Evolutionary conservation across 2,113 vertebrate genomes (phyloP).

Genomic region (Lamprotornis superbus): DNA sequence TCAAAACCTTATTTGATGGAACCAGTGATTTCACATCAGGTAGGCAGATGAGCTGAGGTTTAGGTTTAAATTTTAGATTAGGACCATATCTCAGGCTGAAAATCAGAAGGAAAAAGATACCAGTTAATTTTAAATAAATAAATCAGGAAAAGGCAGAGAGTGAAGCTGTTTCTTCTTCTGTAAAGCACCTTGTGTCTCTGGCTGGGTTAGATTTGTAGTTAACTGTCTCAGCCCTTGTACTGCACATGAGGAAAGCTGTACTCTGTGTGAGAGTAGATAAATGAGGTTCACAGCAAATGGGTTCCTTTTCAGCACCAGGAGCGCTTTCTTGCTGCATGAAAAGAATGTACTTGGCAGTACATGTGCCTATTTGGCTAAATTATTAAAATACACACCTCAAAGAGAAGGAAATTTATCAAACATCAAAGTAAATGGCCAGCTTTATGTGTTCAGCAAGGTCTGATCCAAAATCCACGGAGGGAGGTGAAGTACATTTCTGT

Average conservation of each 20-base stretch:
- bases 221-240: not conserved
- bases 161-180: not conserved
- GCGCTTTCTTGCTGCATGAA: not conserved
- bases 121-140: not conserved
- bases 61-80: not conserved
- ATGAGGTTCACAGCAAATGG: conserved; percentile 2
- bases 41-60: not conserved
- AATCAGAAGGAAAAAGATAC: not conserved
- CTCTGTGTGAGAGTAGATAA: not conserved
- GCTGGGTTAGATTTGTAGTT: not conserved
- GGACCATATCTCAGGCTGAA: not conserved
- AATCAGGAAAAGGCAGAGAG: not conserved
- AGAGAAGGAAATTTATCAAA: not conserved
- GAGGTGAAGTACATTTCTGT: not conserved
- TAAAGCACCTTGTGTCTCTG: not conserved
- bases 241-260: not conserved
- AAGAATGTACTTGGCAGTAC: not conserved
- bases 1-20: not conserved
- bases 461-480: not conserved
- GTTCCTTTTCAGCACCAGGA: not conserved
- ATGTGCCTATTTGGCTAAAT: not conserved
- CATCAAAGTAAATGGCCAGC: not conserved
- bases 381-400: not conserved
- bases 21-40: not conserved
- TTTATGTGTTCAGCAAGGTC: not conserved